Evolutionary conservation across 2,888 invertebrate genomes (phyloP).

Genomic region (Lochmaea crataegi): DNA sequence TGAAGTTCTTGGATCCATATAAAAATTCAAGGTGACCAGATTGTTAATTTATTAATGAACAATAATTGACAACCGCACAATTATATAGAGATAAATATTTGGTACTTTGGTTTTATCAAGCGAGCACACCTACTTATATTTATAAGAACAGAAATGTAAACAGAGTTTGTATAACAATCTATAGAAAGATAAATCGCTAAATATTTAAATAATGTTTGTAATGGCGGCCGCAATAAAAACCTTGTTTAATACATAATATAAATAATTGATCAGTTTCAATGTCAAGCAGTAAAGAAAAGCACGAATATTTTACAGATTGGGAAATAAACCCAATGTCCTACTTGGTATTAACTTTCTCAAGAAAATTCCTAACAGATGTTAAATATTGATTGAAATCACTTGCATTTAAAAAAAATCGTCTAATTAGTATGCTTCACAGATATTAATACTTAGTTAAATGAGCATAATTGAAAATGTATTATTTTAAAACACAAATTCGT

Average conservation of each 20-base stretch:
- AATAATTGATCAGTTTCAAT: slow-evolving; percentile 59
- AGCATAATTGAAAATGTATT: slow-evolving; percentile 53
- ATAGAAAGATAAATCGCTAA: slow-evolving; percentile 15
- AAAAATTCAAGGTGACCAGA: slow-evolving; percentile 30
- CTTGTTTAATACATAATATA: slow-evolving; percentile 49
- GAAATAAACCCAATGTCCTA: slow-evolving; percentile 59
- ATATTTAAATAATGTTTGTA: slow-evolving; percentile 41
- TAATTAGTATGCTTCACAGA: slow-evolving; percentile 42
- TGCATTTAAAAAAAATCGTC: slow-evolving; percentile 28
- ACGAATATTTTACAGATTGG: slow-evolving; percentile 54
- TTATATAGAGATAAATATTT: slow-evolving; percentile 29
- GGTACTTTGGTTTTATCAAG: slow-evolving; percentile 24
- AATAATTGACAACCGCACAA: slow-evolving; percentile 18
- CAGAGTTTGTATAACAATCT: slow-evolving; percentile 27
- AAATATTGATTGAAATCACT: slow-evolving; percentile 25
- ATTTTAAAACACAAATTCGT: slow-evolving; percentile 56
- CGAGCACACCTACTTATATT: slow-evolving; percentile 26
- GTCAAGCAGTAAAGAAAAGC: slow-evolving; percentile 55
- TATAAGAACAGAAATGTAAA: slow-evolving; percentile 34
- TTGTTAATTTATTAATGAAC: slow-evolving; percentile 24
- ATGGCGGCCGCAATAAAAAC: slow-evolving; percentile 50
- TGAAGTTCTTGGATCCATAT: slow-evolving; percentile 18
- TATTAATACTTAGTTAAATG: slow-evolving; percentile 45
- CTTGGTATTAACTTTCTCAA: slow-evolving; percentile 58
- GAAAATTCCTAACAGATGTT: slow-evolving; percentile 52